A percentile compares a stretch with the other conserved stretches of the same genome.
Evolutionary conservation across 2,888 invertebrate genomes (phyloP).

Genomic region (Incurvaria masculella): DNA sequence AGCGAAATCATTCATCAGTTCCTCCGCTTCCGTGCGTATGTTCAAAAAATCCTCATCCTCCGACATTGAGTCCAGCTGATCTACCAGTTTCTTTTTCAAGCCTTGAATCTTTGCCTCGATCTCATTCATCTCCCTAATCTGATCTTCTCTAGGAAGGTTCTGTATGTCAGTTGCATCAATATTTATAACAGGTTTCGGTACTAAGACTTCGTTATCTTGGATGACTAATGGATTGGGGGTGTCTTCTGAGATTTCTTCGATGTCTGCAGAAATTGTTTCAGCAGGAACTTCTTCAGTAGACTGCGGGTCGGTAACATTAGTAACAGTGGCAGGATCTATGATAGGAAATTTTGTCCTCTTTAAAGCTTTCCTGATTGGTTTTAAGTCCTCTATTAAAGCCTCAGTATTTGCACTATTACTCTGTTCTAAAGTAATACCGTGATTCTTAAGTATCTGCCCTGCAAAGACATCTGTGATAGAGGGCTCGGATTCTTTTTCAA

Average conservation of each 20-base stretch:
- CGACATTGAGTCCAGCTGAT: constrained; percentile 53
- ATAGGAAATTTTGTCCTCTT: constrained; percentile 39
- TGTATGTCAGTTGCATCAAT: constrained; percentile 12
- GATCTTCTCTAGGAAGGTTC: constrained; percentile 25
- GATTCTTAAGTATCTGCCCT: constrained; percentile 57
- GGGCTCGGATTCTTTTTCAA: constrained; percentile 46
- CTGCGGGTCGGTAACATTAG: constrained; percentile 5
- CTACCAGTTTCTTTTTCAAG: constrained; percentile 40
- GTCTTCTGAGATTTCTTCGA: background rate
- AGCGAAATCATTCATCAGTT: constrained; percentile 49
- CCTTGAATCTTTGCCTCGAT: constrained; percentile 63
- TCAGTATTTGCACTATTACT: constrained; percentile 21
- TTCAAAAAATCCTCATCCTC: constrained; percentile 66
- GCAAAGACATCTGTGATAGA: constrained; percentile 64
- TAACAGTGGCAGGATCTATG: constrained; percentile 42
- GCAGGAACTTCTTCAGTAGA: background rate
- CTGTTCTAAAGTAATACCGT: constrained; percentile 36
- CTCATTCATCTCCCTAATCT: constrained; percentile 40
- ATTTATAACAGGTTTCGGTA: constrained; percentile 22
- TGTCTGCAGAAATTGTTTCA: constrained; percentile 7
- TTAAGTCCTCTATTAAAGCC: constrained; percentile 24
- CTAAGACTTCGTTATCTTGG: constrained; percentile 6
- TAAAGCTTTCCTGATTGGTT: constrained; percentile 25
- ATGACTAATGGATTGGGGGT: too few species aligned
- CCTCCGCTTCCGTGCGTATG: constrained; percentile 62